Percentiles rank a stretch among this genome's conserved stretches.
phyloP scores from a whole-genome alignment of 2,797 vertebrate genomes.

The Takifugu ocellatus region DNA sequence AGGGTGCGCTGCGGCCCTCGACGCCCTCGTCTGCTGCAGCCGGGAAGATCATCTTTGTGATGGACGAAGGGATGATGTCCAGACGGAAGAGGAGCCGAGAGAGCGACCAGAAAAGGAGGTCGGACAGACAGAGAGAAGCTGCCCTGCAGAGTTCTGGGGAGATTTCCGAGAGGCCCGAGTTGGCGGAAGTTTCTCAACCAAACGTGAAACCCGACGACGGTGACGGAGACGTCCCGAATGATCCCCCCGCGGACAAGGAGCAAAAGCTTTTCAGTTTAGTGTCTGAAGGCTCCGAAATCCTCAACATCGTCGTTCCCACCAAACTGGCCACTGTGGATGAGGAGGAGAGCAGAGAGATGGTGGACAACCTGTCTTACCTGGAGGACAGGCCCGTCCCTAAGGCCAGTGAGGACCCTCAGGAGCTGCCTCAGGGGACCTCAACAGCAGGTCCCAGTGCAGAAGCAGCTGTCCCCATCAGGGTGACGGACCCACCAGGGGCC shows the following conservation, averaged over 20 bases:
- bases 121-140: conserved; percentile 16
- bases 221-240: conserved; percentile 25
- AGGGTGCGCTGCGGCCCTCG: conserved; percentile 2
- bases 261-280: conserved; percentile 82
- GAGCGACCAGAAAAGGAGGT: conserved; percentile 36
- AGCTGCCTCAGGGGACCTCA: conserved; percentile 24
- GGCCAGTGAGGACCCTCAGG: conserved; percentile 46
- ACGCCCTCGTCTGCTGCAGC: conserved; percentile 76
- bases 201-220: conserved; percentile 59
- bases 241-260: conserved; percentile 68
- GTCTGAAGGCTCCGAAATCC: conserved; percentile 90
- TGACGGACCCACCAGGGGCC: conserved; percentile 62
- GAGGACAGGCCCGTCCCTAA: conserved; percentile 75
- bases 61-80: conserved; percentile 83
- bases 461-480: background rate
- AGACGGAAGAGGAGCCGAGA: conserved; percentile 72
- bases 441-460: background rate
- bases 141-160: conserved; percentile 38
- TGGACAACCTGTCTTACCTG: conserved; percentile 86
- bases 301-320: conserved; percentile 86
- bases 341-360: conserved; percentile 85
- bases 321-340: conserved; percentile 83
- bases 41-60: conserved; percentile 85
- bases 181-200: conserved; percentile 70
- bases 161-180: conserved; percentile 63